Evolutionary conservation across 2,113 vertebrate genomes (phyloP).

Genomic region (Machaerirhynchus nigripectus): DNA sequence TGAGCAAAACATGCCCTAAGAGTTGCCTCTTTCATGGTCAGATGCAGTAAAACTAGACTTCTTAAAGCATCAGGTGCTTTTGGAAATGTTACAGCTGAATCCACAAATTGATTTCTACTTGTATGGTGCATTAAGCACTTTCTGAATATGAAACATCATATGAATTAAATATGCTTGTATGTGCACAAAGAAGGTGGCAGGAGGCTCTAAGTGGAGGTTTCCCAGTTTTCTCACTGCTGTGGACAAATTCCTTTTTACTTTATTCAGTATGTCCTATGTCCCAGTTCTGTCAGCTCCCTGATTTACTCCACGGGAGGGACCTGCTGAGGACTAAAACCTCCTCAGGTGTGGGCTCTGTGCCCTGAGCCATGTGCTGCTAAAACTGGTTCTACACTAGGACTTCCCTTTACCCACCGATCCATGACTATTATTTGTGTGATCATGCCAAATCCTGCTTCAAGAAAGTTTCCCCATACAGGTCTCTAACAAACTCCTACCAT

Average conservation of each 20-base stretch:
- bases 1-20: not conserved
- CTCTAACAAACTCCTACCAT: not conserved
- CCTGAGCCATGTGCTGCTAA: not conserved
- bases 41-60: not conserved
- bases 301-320: not conserved
- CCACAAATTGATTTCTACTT: not conserved
- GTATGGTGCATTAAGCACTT: not conserved
- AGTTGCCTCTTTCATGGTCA: not conserved
- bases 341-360: not conserved
- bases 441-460: not conserved
- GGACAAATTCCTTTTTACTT: not conserved
- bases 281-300: not conserved
- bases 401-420: not conserved
- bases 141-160: not conserved
- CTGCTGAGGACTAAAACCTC: not conserved
- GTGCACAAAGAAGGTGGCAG: not conserved
- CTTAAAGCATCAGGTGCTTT: not conserved
- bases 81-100: not conserved
- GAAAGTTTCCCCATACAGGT: not conserved
- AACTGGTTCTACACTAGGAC: not conserved
- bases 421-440: not conserved
- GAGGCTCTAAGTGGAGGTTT: not conserved
- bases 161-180: not conserved
- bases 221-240: not conserved
- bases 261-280: not conserved